Evolutionary conservation across 2,113 vertebrate genomes (phyloP), one percentile per base, ranked within the genome.

Genomic region (Hiodon tergisus): DNA sequence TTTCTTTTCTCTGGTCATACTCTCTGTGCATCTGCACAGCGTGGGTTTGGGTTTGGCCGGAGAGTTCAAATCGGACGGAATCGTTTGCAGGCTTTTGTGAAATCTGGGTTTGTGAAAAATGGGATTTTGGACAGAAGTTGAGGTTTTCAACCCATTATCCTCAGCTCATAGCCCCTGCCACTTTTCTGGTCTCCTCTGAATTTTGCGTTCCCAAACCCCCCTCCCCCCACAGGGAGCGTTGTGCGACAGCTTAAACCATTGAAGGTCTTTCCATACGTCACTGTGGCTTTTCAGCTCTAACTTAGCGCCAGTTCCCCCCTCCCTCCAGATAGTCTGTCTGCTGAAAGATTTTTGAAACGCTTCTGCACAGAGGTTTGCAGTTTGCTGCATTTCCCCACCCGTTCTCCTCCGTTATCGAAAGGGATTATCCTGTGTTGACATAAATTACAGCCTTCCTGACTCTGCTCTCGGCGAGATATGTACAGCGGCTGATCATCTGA

Each of bases 121-220:
- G 58, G 58, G 4, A 11, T 9, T 3, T 11, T 2, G 9, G 58
- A 59, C 9, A 59, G 7, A 14, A 59, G 14, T 14, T 59, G 17
- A 66, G 61, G n/a, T 4, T 55, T 62, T 5, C 50, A 74, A 59
- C 59, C 70, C 69, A 47, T 72, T 75, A 77, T 69, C 72, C 48
- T 67, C 69, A 58, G 78, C 50, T 62, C n/a, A 47, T 54, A 6
- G 61, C 16, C 53, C 46, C 17, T 47, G 31, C 31, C 31, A 31
- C 7, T 3, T 57, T 47, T 16, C 52, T 66, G 71, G 50, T 46
- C 55, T 16, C 14, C 3, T 10, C 6, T 17, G 47, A 72, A 11
- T 5, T 65, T 54, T 50, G 8, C 48, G 3, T 50, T 50, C 52
- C 55, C 50, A 73, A 31, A 31, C 72, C 65, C 50, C 13, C 48